Percentiles rank a stretch among this genome's conserved stretches.
These are phyloP conservation scores for Delphinus delphis DNA, from an alignment of 2,113 vertebrate genomes.

Conservation along the genomic window DNA sequence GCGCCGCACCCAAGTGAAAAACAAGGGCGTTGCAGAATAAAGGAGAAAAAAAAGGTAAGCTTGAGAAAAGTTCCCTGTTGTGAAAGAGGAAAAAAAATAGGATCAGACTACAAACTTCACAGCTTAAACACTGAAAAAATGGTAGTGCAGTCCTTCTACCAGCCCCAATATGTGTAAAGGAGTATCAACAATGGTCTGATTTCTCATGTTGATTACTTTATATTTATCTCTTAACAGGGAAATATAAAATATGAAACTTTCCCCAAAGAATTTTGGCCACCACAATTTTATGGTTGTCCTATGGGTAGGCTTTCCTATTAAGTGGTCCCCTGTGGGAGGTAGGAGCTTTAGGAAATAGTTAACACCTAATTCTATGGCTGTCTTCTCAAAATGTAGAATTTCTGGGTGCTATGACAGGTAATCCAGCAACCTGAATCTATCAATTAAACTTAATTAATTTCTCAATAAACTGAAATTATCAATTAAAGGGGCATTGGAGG, in stretches of 20 bases:
- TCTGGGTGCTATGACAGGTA: not conserved
- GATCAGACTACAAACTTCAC: not conserved
- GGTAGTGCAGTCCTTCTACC: not conserved
- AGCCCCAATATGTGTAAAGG: not conserved
- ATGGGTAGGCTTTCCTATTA: not conserved
- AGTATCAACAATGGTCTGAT: not conserved
- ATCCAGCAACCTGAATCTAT: not conserved
- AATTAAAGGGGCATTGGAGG: not conserved
- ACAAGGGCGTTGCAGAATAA: not conserved
- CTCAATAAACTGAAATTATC: not conserved
- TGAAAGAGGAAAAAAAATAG: not conserved
- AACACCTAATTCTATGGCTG: not conserved
- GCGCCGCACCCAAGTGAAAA: not conserved
- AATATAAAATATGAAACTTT: not conserved
- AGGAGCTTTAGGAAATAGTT: not conserved
- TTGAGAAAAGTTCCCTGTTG: not conserved
- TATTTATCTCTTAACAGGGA: not conserved
- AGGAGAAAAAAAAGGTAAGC: not conserved
- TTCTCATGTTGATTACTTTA: not conserved
- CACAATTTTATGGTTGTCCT: not conserved
- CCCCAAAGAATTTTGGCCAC: not conserved
- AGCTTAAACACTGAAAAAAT: not conserved
- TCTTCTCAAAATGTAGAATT: not conserved
- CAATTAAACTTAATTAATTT: not conserved
- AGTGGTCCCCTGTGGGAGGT: not conserved